These are phyloP conservation scores for Hycleus phaleratus DNA, from an alignment of 1,140 invertebrate genomes.

Conservation along the genomic window DNA sequence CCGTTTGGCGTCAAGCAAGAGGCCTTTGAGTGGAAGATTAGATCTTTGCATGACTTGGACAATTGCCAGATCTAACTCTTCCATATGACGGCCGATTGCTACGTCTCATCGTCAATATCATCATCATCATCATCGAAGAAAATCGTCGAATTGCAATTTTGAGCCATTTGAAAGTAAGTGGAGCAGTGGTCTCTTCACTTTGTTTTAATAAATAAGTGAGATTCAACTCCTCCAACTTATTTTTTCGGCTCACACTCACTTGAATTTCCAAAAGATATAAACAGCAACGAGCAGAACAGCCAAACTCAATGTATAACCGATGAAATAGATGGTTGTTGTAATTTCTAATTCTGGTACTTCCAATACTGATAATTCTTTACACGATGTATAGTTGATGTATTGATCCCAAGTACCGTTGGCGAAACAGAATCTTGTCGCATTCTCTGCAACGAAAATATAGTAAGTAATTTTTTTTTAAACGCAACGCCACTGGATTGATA, in stretches of 20 bases:
- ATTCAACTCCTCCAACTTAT: constrained; percentile 41
- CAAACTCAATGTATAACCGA: constrained; percentile 41
- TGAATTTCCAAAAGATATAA: constrained; percentile 44
- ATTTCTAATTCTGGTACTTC: constrained; percentile 39
- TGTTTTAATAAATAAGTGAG: constrained; percentile 33
- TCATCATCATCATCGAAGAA: neutral
- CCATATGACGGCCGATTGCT: constrained; percentile 29
- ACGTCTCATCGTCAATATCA: neutral
- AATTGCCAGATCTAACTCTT: constrained; percentile 39
- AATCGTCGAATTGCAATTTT: neutral
- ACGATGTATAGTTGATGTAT: constrained; percentile 42
- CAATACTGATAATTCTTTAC: constrained; percentile 36
- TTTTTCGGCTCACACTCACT: constrained; percentile 41
- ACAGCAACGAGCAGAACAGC: constrained; percentile 42
- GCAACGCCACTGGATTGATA: too few relatives aligned
- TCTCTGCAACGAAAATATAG: constrained; percentile 32
- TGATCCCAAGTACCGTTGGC: constrained; percentile 42
- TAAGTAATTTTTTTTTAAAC: too few relatives aligned
- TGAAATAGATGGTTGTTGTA: constrained; percentile 42
- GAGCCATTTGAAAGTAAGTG: constrained; percentile 36
- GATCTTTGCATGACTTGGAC: constrained; percentile 29
- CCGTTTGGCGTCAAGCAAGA: neutral
- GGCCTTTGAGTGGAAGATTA: constrained; percentile 34
- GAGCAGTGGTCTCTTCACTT: constrained; percentile 41
- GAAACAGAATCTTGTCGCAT: constrained; percentile 41